phyloP scores from a whole-genome alignment of 2,797 vertebrate genomes.

The Anas acuta region DNA sequence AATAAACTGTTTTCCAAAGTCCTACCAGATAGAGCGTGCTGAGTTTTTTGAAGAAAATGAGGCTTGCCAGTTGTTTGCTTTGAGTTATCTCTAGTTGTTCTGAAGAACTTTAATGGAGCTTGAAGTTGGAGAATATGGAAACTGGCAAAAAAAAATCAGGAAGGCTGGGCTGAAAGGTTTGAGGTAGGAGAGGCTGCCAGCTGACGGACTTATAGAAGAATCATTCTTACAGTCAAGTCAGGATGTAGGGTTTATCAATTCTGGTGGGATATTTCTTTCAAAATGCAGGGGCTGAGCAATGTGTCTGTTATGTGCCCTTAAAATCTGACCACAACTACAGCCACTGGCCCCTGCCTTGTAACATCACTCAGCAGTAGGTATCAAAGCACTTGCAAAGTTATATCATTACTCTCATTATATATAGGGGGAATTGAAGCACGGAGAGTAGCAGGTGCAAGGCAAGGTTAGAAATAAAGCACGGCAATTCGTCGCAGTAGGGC shows the following conservation, averaged over 20 bases:
- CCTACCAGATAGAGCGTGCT: no score
- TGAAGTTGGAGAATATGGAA: not conserved
- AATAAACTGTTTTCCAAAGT: not conserved
- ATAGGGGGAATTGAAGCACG: not conserved
- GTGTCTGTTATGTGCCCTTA: not conserved
- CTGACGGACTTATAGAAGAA: fast-evolving
- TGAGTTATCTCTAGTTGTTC: not conserved
- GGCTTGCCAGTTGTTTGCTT: not conserved
- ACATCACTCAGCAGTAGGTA: not conserved
- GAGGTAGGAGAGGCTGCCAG: not conserved
- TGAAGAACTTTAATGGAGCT: not conserved
- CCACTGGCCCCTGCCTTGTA: not conserved
- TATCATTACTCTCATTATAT: not conserved
- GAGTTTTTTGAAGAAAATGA: not conserved
- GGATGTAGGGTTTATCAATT: not conserved
- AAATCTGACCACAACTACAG: not conserved
- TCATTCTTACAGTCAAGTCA: not conserved
- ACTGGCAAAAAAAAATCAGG: not conserved
- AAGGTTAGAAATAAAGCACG: not conserved
- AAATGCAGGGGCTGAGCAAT: not conserved
- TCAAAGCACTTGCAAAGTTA: not conserved
- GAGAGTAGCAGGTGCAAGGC: not conserved
- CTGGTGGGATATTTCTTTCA: not conserved
- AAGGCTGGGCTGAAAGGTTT: not conserved
- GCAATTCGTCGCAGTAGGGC: not conserved